Conservation (phyloP, 1,140 invertebrate species). For the Campoletis sonorensis region DNA sequence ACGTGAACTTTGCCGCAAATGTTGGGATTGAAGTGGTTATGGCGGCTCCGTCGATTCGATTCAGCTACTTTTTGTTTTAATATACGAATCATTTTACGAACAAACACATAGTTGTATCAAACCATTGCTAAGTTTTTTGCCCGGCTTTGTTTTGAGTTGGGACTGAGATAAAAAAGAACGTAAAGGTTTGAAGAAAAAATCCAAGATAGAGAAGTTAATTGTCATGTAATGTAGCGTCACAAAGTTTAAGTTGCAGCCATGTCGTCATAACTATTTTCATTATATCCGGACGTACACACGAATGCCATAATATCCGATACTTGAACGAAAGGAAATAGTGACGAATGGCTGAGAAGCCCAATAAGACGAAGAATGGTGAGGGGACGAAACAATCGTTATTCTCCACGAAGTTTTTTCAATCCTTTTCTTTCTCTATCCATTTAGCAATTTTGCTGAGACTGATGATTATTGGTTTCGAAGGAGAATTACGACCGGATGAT, state of each 20-base stretch:
- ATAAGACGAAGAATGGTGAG: not conserved
- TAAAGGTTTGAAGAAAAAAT: not conserved
- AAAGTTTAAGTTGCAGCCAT: not conserved
- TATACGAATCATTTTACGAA: too few species aligned
- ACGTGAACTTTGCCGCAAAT: too few species aligned
- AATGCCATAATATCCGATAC: not conserved
- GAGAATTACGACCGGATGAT: constrained; percentile 29
- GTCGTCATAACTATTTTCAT: not conserved
- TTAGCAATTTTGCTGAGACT: not conserved
- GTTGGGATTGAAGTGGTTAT: too few species aligned
- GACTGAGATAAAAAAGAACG: not conserved
- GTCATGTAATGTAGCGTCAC: not conserved
- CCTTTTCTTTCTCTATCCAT: not conserved
- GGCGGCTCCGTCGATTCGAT: too few species aligned
- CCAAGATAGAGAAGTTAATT: not conserved
- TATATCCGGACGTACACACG: not conserved
- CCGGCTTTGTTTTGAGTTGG: too few species aligned
- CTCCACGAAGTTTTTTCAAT: not conserved
- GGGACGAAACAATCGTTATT: constrained; percentile 20
- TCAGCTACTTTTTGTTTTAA: too few species aligned
- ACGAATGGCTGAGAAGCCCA: not conserved
- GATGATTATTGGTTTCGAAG: constrained; percentile 36
- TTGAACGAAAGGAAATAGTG: not conserved
- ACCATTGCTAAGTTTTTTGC: too few species aligned
- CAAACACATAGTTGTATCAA: too few species aligned